phyloP scores from a whole-genome alignment of 2,888 invertebrate species.

The Nomada ruficornis region DNA sequence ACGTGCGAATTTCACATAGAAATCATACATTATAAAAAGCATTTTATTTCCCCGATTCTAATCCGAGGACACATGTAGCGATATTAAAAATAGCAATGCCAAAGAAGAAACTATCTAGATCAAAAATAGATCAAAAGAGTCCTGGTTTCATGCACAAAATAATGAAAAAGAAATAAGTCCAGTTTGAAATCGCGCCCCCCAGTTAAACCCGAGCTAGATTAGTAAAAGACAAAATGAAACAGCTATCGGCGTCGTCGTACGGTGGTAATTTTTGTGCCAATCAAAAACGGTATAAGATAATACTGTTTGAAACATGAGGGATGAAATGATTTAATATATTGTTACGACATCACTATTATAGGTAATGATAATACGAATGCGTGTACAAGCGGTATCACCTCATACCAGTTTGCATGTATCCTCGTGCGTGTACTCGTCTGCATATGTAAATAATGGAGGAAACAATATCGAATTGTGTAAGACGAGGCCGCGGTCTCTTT shows the following conservation, averaged over 20 bases:
- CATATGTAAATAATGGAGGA: conserved; percentile 47
- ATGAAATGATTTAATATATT: conserved; percentile 19
- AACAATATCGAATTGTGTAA: background rate
- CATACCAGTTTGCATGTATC: conserved; percentile 41
- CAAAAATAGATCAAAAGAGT: conserved; percentile 33
- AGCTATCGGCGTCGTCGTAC: conserved; percentile 17
- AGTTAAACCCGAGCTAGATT: conserved; percentile 47
- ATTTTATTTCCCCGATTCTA: too few relatives aligned
- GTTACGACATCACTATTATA: conserved; percentile 53
- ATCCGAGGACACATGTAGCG: background rate
- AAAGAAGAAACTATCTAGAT: background rate
- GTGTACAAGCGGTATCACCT: conserved; percentile 40
- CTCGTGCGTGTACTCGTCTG: conserved; percentile 49
- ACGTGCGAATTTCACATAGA: background rate
- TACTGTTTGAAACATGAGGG: background rate
- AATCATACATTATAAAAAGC: too few relatives aligned
- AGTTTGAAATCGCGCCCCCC: too few relatives aligned
- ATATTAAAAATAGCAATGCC: conserved; percentile 10
- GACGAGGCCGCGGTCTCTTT: background rate
- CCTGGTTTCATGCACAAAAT: conserved; percentile 21
- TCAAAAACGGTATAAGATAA: background rate
- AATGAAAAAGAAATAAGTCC: background rate
- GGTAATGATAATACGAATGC: conserved; percentile 45
- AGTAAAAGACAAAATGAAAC: conserved; percentile 17
- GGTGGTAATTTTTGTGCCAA: conserved; percentile 38